Base-by-base conservation (phyloP, 2,888 invertebrate species). In the Polietes domitor region DNA sequence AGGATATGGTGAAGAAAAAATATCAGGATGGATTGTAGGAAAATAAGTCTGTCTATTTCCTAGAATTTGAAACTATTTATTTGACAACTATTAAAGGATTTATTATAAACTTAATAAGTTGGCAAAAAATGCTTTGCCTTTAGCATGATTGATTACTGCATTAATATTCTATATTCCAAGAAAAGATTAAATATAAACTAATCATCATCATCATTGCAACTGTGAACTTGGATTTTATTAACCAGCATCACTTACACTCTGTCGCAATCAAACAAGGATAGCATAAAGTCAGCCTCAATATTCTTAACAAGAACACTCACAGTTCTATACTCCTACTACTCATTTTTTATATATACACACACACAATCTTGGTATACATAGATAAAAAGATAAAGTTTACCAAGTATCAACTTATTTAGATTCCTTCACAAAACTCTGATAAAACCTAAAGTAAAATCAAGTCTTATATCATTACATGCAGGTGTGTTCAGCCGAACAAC, bases 201-300 rank as follows among this genome's bases (percentile, higher is more conserved):
- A n/a, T n/a, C n/a, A n/a, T n/a, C n/a, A n/a, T n/a, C n/a, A n/a
- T n/a, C 55, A 17, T n/a, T n/a, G 50, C 5, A 55, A 55, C 19
- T 21, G 21, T 55, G 55, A 55, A 55, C 55, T 55, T 55, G 55
- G 55, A 21, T 55, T 55, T 55, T 21, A 55, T 55, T 55, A 21
- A 55, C 21, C 55, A 21, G 10, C 55, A 55, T 55, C 55, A 21
- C 21, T 55, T 55, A 55, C 55, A 55, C 55, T 55, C n/a, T 55
- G 55, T 7, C 55, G 21, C 24, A 55, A 55, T 21, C 55, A 55
- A 55, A 19, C 19, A 21, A 55, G 24, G 19, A 55, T 55, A 1
- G 21, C 55, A 55, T 55, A 7, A 55, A 55, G 21, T 55, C 21
- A 55, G 21, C 55, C 55, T 55, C 55, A 55, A 55, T 55, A 21